Evolutionary conservation across 1,140 invertebrate genomes (phyloP).

Genomic region (Temnothorax longispinosus): DNA sequence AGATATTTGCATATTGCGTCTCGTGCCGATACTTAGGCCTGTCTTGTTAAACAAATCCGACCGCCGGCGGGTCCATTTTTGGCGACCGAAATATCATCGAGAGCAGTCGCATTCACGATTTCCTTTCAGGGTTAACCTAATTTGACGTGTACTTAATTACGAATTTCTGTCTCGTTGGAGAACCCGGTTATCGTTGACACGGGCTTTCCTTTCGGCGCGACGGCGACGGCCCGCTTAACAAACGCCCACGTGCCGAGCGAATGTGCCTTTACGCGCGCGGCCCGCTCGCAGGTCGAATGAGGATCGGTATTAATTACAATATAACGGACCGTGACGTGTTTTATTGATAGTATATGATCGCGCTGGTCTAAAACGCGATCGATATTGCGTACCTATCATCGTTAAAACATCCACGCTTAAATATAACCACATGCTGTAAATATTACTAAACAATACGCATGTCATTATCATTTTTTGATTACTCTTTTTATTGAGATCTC

Average conservation of each 20-base stretch:
- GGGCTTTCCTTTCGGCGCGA: constrained; percentile 46
- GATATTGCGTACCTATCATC: background rate
- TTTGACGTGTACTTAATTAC: constrained; percentile 70
- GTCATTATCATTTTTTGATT: background rate
- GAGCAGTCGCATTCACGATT: constrained; percentile 22
- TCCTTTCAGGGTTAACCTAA: constrained; percentile 69
- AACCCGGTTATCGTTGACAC: constrained; percentile 45
- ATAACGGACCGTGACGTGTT: constrained; percentile 56
- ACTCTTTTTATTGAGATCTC: background rate
- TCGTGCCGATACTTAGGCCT: background rate
- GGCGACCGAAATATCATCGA: constrained; percentile 28
- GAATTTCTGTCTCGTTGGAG: constrained; percentile 67
- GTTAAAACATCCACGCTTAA: background rate
- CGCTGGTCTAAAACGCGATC: background rate
- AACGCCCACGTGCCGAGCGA: constrained; percentile 59
- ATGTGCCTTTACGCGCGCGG: constrained; percentile 47
- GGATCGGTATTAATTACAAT: constrained; percentile 66
- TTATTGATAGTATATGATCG: constrained; percentile 12
- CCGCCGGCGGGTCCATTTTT: constrained; percentile 47
- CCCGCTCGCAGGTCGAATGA: constrained; percentile 42
- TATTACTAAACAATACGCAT: background rate
- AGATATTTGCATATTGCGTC: background rate
- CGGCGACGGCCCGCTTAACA: constrained; percentile 41
- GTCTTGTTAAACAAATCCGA: constrained; percentile 29
- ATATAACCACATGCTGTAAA: background rate